phyloP scores from a whole-genome alignment of 2,113 vertebrate genomes.

The Zingel zingel region DNA sequence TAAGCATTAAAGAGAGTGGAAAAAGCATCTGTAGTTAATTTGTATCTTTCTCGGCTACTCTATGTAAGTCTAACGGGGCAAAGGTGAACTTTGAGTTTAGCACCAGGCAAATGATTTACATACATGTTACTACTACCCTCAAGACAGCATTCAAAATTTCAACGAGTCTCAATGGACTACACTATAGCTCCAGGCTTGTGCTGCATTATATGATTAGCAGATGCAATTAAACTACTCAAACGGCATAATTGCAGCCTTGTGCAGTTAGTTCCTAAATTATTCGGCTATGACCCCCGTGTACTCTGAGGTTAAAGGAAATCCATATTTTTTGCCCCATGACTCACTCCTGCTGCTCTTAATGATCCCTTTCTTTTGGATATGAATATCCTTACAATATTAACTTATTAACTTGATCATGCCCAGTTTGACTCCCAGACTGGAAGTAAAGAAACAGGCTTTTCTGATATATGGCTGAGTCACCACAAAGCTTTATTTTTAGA shows the following conservation, averaged over 20 bases:
- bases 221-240: constrained; percentile 79
- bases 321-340: constrained; percentile 46
- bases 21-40: constrained; percentile 65
- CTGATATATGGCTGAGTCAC: constrained; percentile 58
- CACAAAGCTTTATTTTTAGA: constrained; percentile 70
- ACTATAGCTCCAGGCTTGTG: constrained; percentile 66
- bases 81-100: constrained; percentile 74
- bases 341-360: constrained; percentile 26
- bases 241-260: constrained; percentile 75
- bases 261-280: constrained; percentile 72
- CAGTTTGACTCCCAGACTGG: neutral
- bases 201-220: constrained; percentile 82
- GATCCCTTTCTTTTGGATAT: constrained; percentile 30
- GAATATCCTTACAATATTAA: constrained; percentile 41
- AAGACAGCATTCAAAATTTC: constrained; percentile 65
- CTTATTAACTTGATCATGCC: neutral
- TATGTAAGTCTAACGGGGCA: constrained; percentile 25
- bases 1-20: constrained; percentile 56
- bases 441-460: constrained; percentile 5
- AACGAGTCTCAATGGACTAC: constrained; percentile 70
- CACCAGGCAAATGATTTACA: constrained; percentile 72
- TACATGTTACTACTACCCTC: constrained; percentile 60
- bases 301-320: constrained; percentile 70
- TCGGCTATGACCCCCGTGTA: constrained; percentile 64
- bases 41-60: constrained; percentile 50